Evolutionary conservation across 2,113 vertebrate genomes (phyloP), one percentile per base, ranked within the genome.

Genomic region (Salvelinus sp.): DNA sequence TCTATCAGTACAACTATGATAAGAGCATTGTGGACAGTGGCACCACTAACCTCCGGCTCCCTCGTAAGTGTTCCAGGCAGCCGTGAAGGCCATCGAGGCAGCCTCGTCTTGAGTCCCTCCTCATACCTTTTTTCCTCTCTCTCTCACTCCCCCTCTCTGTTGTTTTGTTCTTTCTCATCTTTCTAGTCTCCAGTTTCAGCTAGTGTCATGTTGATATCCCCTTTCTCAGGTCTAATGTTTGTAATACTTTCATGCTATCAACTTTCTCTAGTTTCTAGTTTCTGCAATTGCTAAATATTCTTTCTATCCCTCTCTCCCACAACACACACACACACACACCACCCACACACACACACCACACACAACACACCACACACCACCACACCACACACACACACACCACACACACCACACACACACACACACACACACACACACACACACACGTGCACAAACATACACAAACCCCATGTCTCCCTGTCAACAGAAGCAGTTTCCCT

Each of bases 21-120:
- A 99, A 99, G 86, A 99, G 97, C 80, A 99, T 99, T 0, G 98
- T 99, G 81, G 98, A 99, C 92, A 99, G 97, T 0, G 98, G 98
- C 10, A 99, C 98, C 89, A 99, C 98, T 83, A 98, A 98, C 92
- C 95, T 99, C 30, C 92, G 98, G 12, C 90, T 99, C 77, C 98
- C 98, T 0, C 95, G 96, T 81, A 98, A 84, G 98, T 99, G 66
- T 99, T 99, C 84, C 96, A 98, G 90, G 96, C 97, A 65, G 97
- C 97, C 0, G 97, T 99, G 79, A 98, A 97, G 82, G 96, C 97
- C 78, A 99, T 99, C 79, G 97, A 98, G 90, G 97, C 95, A 0
- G 98, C 97, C 0, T 99, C 98, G 47, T 98, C 98, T 80, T 99
- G 70, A 95, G 96, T 93, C 28, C 5, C 63, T 7, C 3, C 33